A percentile compares a stretch with the other conserved stretches of the same genome.
Conservation (phyloP, 2,113 vertebrate species). For the Nyctereutes procyonoides region DNA sequence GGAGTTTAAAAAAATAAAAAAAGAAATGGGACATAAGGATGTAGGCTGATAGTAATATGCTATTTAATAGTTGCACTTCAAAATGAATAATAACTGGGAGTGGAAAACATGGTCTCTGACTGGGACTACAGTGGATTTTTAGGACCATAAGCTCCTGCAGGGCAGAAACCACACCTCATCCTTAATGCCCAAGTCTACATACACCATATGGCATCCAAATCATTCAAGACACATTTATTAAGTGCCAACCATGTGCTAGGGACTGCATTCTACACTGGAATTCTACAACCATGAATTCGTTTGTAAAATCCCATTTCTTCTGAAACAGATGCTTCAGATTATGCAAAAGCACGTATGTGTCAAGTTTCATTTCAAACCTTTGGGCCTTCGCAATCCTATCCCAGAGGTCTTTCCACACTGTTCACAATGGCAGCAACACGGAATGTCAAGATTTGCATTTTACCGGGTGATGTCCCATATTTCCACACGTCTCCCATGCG, state of each 20-base stretch:
- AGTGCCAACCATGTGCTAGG: not conserved
- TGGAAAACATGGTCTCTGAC: not conserved
- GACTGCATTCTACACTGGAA: not conserved
- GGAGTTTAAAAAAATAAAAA: slow-evolving; percentile 66
- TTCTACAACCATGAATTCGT: too few relatives aligned
- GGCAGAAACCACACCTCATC: too few relatives aligned
- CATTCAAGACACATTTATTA: not conserved
- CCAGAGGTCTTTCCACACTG: not conserved
- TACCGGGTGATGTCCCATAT: accelerated
- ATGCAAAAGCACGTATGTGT: accelerated
- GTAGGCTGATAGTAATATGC: slow-evolving; percentile 29
- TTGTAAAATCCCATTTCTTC: not conserved
- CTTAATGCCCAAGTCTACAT: accelerated
- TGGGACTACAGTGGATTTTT: not conserved
- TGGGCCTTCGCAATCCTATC: not conserved
- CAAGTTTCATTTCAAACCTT: not conserved
- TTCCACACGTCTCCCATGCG: accelerated
- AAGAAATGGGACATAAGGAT: slow-evolving; percentile 55
- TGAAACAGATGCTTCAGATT: not conserved
- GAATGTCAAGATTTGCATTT: not conserved
- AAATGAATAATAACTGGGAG: not conserved
- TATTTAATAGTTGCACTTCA: slow-evolving; percentile 55
- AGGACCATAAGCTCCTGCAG: not conserved
- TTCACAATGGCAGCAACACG: too few relatives aligned
- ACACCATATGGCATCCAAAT: accelerated